Conservation (phyloP, 2,888 invertebrate genomes). For the Chirona hameri region DNA sequence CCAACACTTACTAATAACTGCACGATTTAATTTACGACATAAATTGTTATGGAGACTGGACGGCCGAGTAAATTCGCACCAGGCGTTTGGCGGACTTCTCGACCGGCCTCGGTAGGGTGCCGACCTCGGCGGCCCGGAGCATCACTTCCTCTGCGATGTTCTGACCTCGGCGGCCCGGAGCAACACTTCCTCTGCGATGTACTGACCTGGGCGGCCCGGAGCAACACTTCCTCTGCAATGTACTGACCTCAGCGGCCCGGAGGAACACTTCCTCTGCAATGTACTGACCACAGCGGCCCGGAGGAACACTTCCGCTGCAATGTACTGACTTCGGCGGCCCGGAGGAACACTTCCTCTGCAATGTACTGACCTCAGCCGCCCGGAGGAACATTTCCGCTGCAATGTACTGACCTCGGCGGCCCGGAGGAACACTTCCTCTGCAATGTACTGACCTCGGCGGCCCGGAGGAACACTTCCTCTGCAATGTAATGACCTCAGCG, state of each 20-base stretch:
- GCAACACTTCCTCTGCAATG: too few relatives aligned
- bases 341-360: constrained; percentile 71
- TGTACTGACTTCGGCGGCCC: constrained; percentile 67
- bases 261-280: too few relatives aligned
- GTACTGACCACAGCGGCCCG: constrained; percentile 69
- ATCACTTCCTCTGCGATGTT: constrained; percentile 62
- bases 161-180: too few relatives aligned
- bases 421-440: constrained; percentile 75
- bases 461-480: constrained; percentile 78
- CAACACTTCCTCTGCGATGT: too few relatives aligned
- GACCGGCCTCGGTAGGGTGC: neutral
- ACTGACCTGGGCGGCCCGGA: too few relatives aligned
- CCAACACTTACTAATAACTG: too few relatives aligned
- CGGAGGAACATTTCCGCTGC: constrained; percentile 75
- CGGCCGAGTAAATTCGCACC: too few relatives aligned
- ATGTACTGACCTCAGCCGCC: constrained; percentile 64
- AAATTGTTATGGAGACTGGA: too few relatives aligned
- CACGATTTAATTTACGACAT: too few relatives aligned
- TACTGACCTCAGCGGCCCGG: too few relatives aligned
- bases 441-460: constrained; percentile 61
- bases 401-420: constrained; percentile 64
- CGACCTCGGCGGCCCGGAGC: constrained; percentile 77
- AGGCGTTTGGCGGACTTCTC: too few relatives aligned
- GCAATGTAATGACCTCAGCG: constrained; percentile 51
- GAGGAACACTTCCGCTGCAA: constrained; percentile 69